Base-by-base conservation (phyloP, 2,797 vertebrate species). In the Delichon dasypus region DNA sequence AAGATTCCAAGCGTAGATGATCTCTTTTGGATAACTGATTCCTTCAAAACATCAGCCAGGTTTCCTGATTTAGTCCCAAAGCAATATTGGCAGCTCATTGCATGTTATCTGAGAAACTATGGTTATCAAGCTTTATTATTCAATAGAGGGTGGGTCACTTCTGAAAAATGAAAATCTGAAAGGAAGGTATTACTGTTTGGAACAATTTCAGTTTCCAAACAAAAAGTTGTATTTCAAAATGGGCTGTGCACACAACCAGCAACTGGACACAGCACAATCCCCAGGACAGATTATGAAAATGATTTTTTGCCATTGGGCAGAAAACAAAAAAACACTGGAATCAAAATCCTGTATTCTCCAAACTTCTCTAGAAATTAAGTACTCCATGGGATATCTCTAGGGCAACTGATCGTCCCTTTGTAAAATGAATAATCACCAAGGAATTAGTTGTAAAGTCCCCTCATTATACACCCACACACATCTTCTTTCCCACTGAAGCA, bases 81-180 rank as follows among this genome's bases (percentile, higher is more conserved):
- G 81, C 75, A 85, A 50, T 72, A 91, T 3, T 78, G 85, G 85
- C 89, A 89, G 79, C 30, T 92, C 26, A 36, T 4, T 62, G 44
- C 66, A 60, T 22, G 53, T 54, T 93, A 95, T 88, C 89, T 92
- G 70, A 81, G 70, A 80, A 93, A 89, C 79, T n/a, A 40, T 16
- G 44, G 66, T 84, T 95, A 93, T 95, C 87, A 55, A 96, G 58
- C 29, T n/a, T 75, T 72, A 80, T 62, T 92, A 85, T 95, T 92
- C 90, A 88, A 75, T 40, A 87, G 57, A 67, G 78, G 92, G 86
- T 58, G 81, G 84, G 68, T 89, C 87, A 85, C 87, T 77, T 68
- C 30, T 91, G 68, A 91, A 95, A 89, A 95, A 73, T 2, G 3
- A 78, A 75, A 92, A 85, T 77, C 58, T 85, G 68, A 93, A 92